Conservation (phyloP, 2,113 vertebrate species). For the Paraplagusia blochii region DNA sequence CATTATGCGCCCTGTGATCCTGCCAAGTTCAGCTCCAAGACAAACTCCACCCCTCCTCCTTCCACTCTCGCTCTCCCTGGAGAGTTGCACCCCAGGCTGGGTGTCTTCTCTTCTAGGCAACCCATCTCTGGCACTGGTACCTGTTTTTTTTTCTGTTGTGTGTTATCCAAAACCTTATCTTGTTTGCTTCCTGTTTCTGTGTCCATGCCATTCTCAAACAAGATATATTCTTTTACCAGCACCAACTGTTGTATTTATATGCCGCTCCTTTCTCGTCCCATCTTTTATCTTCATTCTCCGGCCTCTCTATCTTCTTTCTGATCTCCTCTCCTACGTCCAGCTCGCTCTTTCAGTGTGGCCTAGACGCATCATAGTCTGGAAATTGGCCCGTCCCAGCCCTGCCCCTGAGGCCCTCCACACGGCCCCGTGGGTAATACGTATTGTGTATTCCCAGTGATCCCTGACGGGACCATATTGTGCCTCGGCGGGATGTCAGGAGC, state of each 20-base stretch:
- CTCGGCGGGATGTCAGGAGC: constrained; percentile 76
- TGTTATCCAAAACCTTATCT: constrained; percentile 21
- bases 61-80: constrained; percentile 37
- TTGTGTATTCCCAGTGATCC: constrained; percentile 80
- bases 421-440: constrained; percentile 74
- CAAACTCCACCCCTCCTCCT: constrained; percentile 32
- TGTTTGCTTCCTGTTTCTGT: constrained; percentile 35
- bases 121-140: constrained; percentile 53
- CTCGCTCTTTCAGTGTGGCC: constrained; percentile 59
- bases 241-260: constrained; percentile 1
- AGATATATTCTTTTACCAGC: constrained; percentile 8
- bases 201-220: constrained; percentile 41
- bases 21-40: constrained; percentile 76
- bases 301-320: constrained; percentile 46
- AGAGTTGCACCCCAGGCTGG: constrained; percentile 42
- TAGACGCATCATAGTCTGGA: constrained; percentile 73
- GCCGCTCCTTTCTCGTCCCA: constrained; percentile 5
- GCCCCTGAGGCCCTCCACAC: constrained; percentile 65
- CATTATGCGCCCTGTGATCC: constrained; percentile 62
- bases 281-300: constrained; percentile 59
- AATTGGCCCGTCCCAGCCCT: constrained; percentile 61
- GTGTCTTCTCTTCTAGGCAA: constrained; percentile 48
- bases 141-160: constrained; percentile 46
- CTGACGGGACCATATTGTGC: constrained; percentile 80
- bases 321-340: constrained; percentile 55